Base-by-base conservation (phyloP, 2,888 invertebrate genomes). In the Dione juno region DNA sequence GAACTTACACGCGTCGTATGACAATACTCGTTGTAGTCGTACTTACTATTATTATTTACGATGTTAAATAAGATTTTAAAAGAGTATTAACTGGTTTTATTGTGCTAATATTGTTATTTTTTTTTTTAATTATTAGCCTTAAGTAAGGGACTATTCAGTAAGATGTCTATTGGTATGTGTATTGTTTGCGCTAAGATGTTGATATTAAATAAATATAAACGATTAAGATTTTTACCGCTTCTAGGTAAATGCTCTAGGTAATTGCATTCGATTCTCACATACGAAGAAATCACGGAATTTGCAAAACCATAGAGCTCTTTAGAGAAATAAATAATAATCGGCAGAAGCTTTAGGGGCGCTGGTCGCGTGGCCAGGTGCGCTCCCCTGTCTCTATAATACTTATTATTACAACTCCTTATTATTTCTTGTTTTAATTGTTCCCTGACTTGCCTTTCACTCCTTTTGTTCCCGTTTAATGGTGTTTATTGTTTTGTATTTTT, bases 361-460 rank as follows among this genome's bases (percentile, higher is more conserved):
- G 78, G 83, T 79, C 85, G 85, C 84, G 86, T 84, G 86, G 79
- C 91, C 91, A 91, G 91, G 91, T 91, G 92, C 81, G 81, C 79
- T 75, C 75, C 80, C 86, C 85, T 82, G 76, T 86, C 85, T 84
- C 86, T 86, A 88, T 88, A 90, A 90, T 90, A 90, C 91, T 92
- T 92, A 92, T 92, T 92, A 92, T 89, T 88, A 88, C 88, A 88
- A 86, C 87, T 91, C 92, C 90, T 92, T 92, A 92, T 92, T 92
- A 92, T 90, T 92, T 92, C 90, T 91, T 92, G 90, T 90, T 91
- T 92, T 92, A 93, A 93, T 93, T 93, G 92, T 90, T 85, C 89
- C 86, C 84, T 84, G 88, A 90, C 92, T 92, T 92, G 90, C 88
- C 89, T 89, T 92, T 92, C 90, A 87, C 89, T 87, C 86, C 91